Evolutionary conservation across 2,797 vertebrate genomes (phyloP), one percentile per base, ranked within the genome.

Genomic region (Paratrypauchen microcephalus): DNA sequence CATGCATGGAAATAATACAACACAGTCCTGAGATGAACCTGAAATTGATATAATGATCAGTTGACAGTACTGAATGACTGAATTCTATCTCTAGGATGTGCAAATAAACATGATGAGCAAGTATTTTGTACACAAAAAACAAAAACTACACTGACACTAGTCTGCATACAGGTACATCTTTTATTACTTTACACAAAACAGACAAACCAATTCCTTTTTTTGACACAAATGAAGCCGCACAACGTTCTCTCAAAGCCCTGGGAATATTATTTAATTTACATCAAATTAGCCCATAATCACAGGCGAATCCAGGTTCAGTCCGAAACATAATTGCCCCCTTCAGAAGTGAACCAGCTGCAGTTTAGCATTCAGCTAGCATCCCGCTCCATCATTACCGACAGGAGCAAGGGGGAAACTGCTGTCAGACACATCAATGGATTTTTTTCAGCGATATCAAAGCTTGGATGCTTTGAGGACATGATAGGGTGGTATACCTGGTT

Each of bases 381-480:
- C 59, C 41, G 39, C 28, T 4, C 73, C 48, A 69, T 78, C 80
- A 83, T 87, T 85, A 85, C 57, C 58, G 68, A 41, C 8, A 58
- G 68, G 68, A 74, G 78, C 70, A 74, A 55, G 70, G 59, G 68
- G 73, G 56, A 83, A 81, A 83, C 75, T 77, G 79, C 85, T 85
- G 88, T 90, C 83, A 81, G 81, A 80, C 80, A 85, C 86, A 90
- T 91, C 89, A 90, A 84, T 87, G 80, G 82, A 71, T 88, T 84
- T 86, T 28, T 90, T 79, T 69, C 76, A 67, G 88, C 82, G 70
- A 90, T 91, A 94, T 93, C 90, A 93, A 94, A 93, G 91, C 71
- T 5, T 67, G 65, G 84, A 81, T 87, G 80, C 91, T 91, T 86
- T 77, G 86, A 85, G 87, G 89, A 92, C 87, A 92, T 86, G 91